Percentiles rank a stretch among this genome's conserved stretches.
phyloP scores from a whole-genome alignment of 2,888 invertebrate genomes.

The Caenorhabditis afra region DNA sequence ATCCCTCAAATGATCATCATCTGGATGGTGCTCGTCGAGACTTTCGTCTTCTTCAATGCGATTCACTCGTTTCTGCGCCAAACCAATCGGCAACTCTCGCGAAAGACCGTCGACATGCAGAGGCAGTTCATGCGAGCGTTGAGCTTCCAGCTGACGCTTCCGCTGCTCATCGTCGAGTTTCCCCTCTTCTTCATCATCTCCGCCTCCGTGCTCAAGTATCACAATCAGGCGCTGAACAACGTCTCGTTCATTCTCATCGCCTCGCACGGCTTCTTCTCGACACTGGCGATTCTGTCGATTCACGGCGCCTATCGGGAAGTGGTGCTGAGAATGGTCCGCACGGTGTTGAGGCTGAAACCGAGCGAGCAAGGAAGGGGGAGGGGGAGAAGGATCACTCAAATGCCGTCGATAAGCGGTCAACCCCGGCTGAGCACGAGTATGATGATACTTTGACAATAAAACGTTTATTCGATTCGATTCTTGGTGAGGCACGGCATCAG shows the following conservation, averaged over 20 bases:
- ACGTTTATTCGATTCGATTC: too few species aligned
- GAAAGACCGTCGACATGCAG: neutral
- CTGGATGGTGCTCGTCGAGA: too few species aligned
- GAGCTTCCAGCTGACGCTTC: neutral
- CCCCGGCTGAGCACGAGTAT: too few species aligned
- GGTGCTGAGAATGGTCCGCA: neutral
- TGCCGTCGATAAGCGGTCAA: neutral
- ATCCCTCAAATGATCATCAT: too few species aligned
- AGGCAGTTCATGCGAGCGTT: neutral
- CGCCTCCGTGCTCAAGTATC: neutral
- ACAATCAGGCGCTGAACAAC: constrained; percentile 1
- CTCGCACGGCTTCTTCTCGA: constrained; percentile 6
- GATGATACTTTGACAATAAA: too few species aligned
- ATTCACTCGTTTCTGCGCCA: too few species aligned
- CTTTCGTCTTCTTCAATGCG: too few species aligned
- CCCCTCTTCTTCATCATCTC: neutral
- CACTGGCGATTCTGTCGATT: neutral
- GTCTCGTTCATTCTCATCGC: neutral
- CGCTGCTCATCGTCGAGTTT: neutral
- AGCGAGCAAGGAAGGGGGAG: neutral
- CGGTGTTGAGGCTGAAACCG: too few species aligned
- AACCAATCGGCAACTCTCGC: neutral
- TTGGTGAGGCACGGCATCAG: too few species aligned
- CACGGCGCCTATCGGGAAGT: neutral
- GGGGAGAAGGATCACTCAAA: neutral